Evolutionary conservation across 2,113 vertebrate species (phyloP), one percentile per base, ranked within the genome.

Genomic region (Dendrocopos noguchii): DNA sequence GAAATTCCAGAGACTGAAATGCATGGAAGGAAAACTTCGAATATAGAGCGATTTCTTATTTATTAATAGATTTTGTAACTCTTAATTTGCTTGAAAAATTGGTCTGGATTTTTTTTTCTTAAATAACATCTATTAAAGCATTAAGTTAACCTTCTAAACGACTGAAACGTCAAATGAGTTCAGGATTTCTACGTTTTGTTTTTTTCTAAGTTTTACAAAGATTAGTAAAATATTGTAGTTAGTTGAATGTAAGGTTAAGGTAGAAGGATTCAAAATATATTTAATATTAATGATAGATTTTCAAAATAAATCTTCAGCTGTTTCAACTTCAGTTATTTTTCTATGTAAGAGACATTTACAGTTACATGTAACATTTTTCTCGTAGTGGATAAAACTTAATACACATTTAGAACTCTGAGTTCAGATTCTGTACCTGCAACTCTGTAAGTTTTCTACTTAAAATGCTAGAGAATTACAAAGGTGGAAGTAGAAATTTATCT

Each of bases 301-400:
- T 21, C 8, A 56, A 57, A 59, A 7, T 12, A 28, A 0, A 0
- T 53, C n/a, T 82, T 79, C 36, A 76, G 7, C 29, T 84, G 0
- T 57, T 88, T 84, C 21, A 75, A 1, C 15, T 78, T 80, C 1
- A 61, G 5, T 4, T 83, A 11, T 67, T 71, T 71, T 56, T 60
- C 18, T 72, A 21, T 0, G 1, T 39, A 39, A 39, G 36, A 39
- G 36, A 39, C 36, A 39, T 39, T 4, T 39, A 39, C 36, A 39
- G 36, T 39, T 39, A 10, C 10, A 39, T 39, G 10, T 39, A 77
- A 9, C 6, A 14, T 20, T 76, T 59, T 79, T 65, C 9, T 71
- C 7, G 15, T 52, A 46, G 21, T 19, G 39, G 25, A 11, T 55
- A 24, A 4, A 72, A 27, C 10, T 50, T 79, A 13, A 59, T 57